Evolutionary conservation across 2,888 invertebrate species (phyloP), one percentile per base, ranked within the genome.

Genomic region (Sclerodermus sp.): DNA sequence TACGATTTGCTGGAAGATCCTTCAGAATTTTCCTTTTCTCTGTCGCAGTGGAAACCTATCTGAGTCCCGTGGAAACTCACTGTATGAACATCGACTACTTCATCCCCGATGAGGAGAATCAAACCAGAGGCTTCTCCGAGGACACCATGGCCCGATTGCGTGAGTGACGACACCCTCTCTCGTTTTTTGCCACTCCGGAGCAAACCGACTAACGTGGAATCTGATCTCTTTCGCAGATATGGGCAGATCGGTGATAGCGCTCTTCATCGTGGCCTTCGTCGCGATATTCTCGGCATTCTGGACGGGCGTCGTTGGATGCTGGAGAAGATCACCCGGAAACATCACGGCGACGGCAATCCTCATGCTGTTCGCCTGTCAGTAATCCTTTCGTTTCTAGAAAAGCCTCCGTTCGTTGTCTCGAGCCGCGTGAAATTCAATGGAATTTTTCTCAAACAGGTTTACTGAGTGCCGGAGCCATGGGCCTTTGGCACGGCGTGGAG

Each of bases 251-350:
- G 92, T 93, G 80, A 90, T 96, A 73, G 94, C 93, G 32, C 84
- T 96, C 65, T 96, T 95, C 83, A 92, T 95, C 72, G 87, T 96
- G 49, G 92, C 93, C 43, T 93, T 98, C 81, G 84, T 94, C 66
- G 87, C 93, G 39, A 88, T 96, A 63, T 91, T 96, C 80, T 87
- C 94, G 66, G 93, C 96, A 16, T 96, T 96, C 81, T 93, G 96
- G 86, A 93, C 95, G 47, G 97, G 97, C 51, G 88, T 96, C 12
- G 91, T 95, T 30, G 96, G 97, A 65, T 98, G 97, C 79, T 98
- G 96, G 94, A 89, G 93, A 79, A 85, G 96, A 66, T 94, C 94
- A 43, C 91, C 95, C 8, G 93, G 93, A 60, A 93, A 95, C 76
- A 92, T 96, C 68, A 93, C 95, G 23, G 91, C 93, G 45, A 96